Evolutionary conservation across 2,888 invertebrate genomes (phyloP).

Genomic region (Pristionchus exspectatus): DNA sequence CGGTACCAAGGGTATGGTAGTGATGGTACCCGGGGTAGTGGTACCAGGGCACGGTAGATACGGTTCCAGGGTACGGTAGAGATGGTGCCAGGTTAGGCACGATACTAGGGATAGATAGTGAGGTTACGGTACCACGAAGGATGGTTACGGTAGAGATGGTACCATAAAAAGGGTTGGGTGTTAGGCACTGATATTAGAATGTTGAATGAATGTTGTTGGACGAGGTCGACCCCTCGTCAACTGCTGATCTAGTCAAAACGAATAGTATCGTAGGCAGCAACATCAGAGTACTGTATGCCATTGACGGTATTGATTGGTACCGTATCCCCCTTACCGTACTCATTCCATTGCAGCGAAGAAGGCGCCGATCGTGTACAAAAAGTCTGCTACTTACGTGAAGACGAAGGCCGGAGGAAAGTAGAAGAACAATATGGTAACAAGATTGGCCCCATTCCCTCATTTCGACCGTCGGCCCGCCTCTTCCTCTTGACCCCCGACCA

Average conservation of each 20-base stretch:
- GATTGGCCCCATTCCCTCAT: conserved; percentile 6
- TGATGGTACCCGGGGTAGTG: neutral
- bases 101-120: too few relatives aligned
- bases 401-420: conserved; percentile 47
- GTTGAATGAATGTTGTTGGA: neutral
- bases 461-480: conserved; percentile 18
- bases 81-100: too few relatives aligned
- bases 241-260: neutral
- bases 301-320: neutral
- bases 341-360: conserved; percentile 46
- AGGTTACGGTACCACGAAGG: too few relatives aligned
- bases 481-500: neutral
- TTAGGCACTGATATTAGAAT: too few relatives aligned
- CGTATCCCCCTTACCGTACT: neutral
- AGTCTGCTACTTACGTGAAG: conserved; percentile 52
- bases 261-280: too few relatives aligned
- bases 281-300: too few relatives aligned
- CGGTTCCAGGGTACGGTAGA: neutral
- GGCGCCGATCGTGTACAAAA: conserved; percentile 34
- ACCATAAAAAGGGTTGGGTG: too few relatives aligned
- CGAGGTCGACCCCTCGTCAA: neutral
- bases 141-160: neutral
- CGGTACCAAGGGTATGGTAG: neutral
- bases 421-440: neutral
- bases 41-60: too few relatives aligned